Conservation (phyloP, 2,888 invertebrate genomes). For the Heliconius erato region DNA sequence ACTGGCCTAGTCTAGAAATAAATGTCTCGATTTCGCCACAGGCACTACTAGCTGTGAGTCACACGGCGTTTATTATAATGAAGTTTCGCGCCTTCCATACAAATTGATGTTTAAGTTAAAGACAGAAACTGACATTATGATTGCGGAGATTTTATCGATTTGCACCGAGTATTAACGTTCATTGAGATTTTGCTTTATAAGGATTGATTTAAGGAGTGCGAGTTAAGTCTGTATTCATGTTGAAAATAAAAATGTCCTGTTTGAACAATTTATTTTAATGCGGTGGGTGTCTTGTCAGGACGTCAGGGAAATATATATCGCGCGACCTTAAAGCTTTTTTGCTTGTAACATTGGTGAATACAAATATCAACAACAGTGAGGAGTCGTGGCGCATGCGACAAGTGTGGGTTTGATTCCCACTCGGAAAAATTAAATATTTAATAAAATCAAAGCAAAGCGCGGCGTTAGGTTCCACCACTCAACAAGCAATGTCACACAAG, state of each 20-base stretch:
- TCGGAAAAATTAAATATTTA: no score
- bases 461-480: no score
- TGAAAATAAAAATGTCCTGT: constrained; percentile 18
- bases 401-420: no score
- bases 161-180: constrained; percentile 42
- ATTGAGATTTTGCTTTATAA: constrained; percentile 41
- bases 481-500: no score
- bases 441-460: no score
- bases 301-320: not conserved
- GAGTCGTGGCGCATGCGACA: no score
- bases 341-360: not conserved
- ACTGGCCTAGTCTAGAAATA: constrained; percentile 61
- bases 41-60: constrained; percentile 56
- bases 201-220: constrained; percentile 43
- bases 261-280: constrained; percentile 5
- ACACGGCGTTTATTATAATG: constrained; percentile 56
- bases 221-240: constrained; percentile 15
- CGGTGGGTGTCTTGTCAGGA: not conserved
- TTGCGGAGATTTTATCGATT: constrained; percentile 49
- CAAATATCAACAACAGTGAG: not conserved
- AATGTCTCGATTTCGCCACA: constrained; percentile 60
- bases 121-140: constrained; percentile 49
- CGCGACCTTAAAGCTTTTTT: not conserved
- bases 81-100: constrained; percentile 56
- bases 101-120: constrained; percentile 52